Conservation (phyloP, 2,888 invertebrate species). For the Caenorhabditis virilis region DNA sequence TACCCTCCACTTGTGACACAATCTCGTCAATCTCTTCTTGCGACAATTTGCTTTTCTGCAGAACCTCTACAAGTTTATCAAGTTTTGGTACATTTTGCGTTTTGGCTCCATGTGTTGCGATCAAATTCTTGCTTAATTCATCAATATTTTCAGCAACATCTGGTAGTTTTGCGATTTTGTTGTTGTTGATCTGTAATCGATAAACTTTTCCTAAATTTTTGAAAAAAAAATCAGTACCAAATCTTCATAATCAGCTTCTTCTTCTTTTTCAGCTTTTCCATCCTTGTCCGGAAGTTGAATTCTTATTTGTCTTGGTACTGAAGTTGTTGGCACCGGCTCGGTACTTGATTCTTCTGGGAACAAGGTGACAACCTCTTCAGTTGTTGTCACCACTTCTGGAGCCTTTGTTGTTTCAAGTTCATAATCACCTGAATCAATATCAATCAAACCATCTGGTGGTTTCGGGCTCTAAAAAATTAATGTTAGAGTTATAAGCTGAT, state of each 20-base stretch:
- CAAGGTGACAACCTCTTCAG: constrained; percentile 6
- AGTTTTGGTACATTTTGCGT: constrained; percentile 50
- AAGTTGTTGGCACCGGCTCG: constrained; percentile 15
- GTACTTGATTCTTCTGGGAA: constrained; percentile 10
- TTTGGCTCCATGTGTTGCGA: constrained; percentile 31
- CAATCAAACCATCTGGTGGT: constrained; percentile 34
- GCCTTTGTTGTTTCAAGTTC: constrained; percentile 22
- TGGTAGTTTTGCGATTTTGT: constrained; percentile 6
- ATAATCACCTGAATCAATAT: constrained; percentile 32
- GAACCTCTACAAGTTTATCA: constrained; percentile 49
- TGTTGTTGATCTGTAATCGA: constrained; percentile 9
- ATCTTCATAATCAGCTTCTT: constrained; percentile 38
- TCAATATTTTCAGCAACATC: constrained; percentile 28
- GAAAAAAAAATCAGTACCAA: constrained; percentile 12
- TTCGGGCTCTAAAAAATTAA: constrained; percentile 13
- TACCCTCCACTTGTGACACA: constrained; percentile 38
- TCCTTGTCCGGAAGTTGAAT: constrained; percentile 40
- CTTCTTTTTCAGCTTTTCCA: constrained; percentile 15
- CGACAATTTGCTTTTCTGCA: constrained; percentile 57
- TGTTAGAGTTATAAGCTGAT: no score
- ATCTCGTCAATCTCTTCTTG: constrained; percentile 58
- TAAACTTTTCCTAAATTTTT: background rate
- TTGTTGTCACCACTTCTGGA: constrained; percentile 5
- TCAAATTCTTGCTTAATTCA: constrained; percentile 21
- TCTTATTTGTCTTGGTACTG: constrained; percentile 36